These are phyloP conservation scores for Pseudococcus viburni DNA, from an alignment of 2,888 invertebrate genomes.

Conservation along the genomic window DNA sequence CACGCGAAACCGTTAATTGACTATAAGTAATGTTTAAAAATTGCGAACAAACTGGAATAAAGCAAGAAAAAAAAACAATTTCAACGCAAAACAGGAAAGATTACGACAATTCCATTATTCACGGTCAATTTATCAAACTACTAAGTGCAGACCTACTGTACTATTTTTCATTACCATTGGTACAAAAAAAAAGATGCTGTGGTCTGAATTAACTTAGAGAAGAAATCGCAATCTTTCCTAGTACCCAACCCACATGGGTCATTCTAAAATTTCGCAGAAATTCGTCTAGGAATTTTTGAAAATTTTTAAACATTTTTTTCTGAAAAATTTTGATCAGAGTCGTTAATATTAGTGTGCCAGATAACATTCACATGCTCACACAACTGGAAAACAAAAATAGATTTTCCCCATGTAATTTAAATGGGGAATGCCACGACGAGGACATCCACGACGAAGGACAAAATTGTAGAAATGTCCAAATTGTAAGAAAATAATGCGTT, in stretches of 20 bases:
- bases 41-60: not conserved
- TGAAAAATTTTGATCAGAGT: no score
- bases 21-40: not conserved
- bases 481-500: no score
- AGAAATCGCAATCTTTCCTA: not conserved
- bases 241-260: not conserved
- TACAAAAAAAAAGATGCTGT: not conserved
- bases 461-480: no score
- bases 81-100: not conserved
- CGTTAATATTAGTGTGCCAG: no score
- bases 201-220: not conserved
- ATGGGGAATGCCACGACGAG: no score
- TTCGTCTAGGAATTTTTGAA: no score
- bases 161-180: slow-evolving; percentile 11
- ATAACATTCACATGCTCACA: no score
- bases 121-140: slow-evolving; percentile 30
- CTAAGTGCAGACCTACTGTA: not conserved
- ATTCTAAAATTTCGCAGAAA: no score
- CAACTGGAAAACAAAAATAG: no score
- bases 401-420: no score
- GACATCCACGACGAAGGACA: no score
- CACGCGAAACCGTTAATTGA: not conserved
- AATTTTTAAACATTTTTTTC: no score
- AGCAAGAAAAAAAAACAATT: not conserved
- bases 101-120: slow-evolving; percentile 12